Percentiles rank a stretch among this genome's conserved stretches.
Conservation (phyloP, 2,113 vertebrate species). For the Ceratotherium simum region DNA sequence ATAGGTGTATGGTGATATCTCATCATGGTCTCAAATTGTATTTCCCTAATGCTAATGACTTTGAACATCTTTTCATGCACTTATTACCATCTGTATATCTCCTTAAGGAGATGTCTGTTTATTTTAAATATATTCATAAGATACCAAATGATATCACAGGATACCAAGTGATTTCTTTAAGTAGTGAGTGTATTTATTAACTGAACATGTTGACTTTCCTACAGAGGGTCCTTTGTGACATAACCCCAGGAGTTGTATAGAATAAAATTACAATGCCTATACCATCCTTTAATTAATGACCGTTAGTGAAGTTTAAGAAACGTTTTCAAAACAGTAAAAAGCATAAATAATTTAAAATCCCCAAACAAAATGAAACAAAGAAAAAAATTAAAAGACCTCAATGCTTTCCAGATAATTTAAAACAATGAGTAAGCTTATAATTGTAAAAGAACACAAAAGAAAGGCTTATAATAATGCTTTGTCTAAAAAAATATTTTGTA, state of each 20-base stretch:
- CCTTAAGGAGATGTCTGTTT: not conserved
- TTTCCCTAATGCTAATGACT: not conserved
- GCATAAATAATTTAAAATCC: not conserved
- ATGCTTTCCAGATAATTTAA: constrained; percentile 35
- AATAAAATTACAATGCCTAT: not conserved
- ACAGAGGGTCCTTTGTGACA: not conserved
- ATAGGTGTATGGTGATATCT: not conserved
- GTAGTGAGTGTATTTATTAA: constrained; percentile 1
- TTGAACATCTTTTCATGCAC: not conserved
- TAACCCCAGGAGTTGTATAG: not conserved
- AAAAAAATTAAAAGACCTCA: not conserved
- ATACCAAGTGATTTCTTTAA: constrained; percentile 23
- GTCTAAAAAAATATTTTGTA: not conserved
- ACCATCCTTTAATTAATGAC: not conserved
- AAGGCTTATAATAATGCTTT: constrained; percentile 8
- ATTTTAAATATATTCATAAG: not conserved
- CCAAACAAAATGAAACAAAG: constrained; percentile 26
- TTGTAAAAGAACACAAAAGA: constrained; percentile 2
- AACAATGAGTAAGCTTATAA: not conserved
- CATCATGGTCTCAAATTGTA: not conserved
- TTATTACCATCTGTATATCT: not conserved
- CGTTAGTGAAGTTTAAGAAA: not conserved
- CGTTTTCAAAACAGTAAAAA: not conserved
- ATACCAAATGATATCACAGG: not conserved
- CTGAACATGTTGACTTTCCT: not conserved